Conservation (phyloP, 2,113 vertebrate species). For the Chaetodon trifascialis region DNA sequence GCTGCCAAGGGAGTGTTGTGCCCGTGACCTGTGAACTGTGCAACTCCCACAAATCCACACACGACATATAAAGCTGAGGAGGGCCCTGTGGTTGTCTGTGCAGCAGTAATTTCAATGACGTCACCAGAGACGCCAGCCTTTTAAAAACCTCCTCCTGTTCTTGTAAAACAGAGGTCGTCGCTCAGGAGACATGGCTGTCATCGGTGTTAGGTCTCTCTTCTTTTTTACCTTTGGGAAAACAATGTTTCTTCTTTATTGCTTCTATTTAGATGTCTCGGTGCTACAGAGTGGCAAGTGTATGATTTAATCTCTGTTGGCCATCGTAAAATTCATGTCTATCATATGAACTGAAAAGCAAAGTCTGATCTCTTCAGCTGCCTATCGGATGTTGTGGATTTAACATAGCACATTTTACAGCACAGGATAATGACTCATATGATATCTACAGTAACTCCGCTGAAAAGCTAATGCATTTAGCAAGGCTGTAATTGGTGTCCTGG, state of each 20-base stretch:
- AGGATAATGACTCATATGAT: slow-evolving; percentile 24
- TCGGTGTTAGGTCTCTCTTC: neutral
- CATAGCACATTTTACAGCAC: slow-evolving; percentile 29
- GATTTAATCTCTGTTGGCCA: neutral
- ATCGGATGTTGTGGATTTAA: neutral
- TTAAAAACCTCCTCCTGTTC: slow-evolving; percentile 64
- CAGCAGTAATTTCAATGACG: slow-evolving; percentile 61
- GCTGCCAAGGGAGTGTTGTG: slow-evolving; percentile 70
- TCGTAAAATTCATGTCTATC: neutral
- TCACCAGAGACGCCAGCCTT: slow-evolving; percentile 60
- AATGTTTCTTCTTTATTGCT: neutral
- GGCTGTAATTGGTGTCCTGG: neutral
- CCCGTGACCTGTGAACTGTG: slow-evolving; percentile 72
- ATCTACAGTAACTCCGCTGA: neutral
- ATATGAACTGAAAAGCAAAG: neutral
- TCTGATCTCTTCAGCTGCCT: neutral
- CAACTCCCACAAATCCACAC: slow-evolving; percentile 71
- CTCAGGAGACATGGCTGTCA: slow-evolving; percentile 21
- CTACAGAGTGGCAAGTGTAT: neutral
- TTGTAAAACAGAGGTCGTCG: slow-evolving; percentile 58
- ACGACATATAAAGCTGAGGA: slow-evolving; percentile 56
- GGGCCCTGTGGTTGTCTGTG: slow-evolving; percentile 62
- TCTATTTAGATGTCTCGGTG: neutral
- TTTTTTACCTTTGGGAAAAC: neutral
- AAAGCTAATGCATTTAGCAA: slow-evolving; percentile 12